Conservation (phyloP, 2,888 invertebrate species). For the Clitarchus hookeri region DNA sequence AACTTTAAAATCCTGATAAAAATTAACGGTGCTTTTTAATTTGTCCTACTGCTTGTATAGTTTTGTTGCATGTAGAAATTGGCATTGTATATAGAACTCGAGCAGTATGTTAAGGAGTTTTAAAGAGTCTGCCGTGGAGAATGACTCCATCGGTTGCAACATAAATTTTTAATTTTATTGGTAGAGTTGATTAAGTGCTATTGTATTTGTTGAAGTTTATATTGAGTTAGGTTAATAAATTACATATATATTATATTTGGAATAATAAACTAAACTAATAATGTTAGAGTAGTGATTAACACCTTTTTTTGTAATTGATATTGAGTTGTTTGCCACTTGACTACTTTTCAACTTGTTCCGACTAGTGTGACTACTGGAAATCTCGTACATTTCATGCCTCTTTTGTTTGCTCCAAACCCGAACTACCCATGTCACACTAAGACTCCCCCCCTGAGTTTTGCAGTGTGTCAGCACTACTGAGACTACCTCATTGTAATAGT, state of each 20-base stretch:
- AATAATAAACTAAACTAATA: constrained; percentile 26
- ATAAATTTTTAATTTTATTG: constrained; percentile 15
- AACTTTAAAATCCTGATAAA: constrained; percentile 34
- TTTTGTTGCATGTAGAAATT: constrained; percentile 31
- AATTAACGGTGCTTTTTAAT: constrained; percentile 41
- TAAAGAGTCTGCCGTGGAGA: constrained; percentile 30
- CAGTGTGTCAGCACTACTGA: constrained; percentile 42
- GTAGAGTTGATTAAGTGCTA: constrained; percentile 20
- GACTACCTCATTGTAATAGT: constrained; percentile 43
- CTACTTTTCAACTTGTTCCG: not conserved
- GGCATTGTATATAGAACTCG: not conserved
- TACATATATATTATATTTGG: constrained; percentile 29
- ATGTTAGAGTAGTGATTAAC: constrained; percentile 1
- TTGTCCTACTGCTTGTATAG: constrained; percentile 41
- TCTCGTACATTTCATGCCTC: not conserved
- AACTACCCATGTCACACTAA: not conserved
- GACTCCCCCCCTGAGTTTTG: constrained; percentile 23
- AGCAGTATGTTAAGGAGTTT: not conserved
- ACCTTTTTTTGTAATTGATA: not conserved
- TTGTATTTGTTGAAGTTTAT: constrained; percentile 35
- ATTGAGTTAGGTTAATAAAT: constrained; percentile 18
- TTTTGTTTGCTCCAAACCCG: not conserved
- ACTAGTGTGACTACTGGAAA: not conserved
- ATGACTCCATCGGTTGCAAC: not conserved
- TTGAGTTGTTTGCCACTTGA: not conserved